Evolutionary conservation across 2,888 invertebrate species (phyloP), one percentile per base, ranked within the genome.

Genomic region (Drosophila eohydei): DNA sequence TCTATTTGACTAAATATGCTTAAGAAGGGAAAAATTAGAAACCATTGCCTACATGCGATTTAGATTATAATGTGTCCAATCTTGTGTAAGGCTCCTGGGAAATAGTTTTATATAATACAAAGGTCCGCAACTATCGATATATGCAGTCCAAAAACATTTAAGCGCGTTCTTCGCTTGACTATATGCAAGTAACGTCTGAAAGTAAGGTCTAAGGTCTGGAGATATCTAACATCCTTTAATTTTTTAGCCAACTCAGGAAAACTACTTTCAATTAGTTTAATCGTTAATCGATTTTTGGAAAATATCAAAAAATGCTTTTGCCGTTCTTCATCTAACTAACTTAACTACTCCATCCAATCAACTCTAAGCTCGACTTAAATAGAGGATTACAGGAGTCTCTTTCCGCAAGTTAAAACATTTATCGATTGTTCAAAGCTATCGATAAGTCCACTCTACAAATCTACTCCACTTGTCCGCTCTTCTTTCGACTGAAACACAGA

Each of bases 381-480:
- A n/a, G 8, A 4, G 21, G 11, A 16, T 0, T 2, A 30, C 14
- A 9, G 2, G 11, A 6, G n/a, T 30, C 14, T 2, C 12, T 21
- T 34, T 12, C 7, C 6, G 6, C 1, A 8, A n/a, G 34, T 4
- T 51, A 9, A 6, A 38, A 26, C 28, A n/a, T 38, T 38, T 5
- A 52, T 38, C 38, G 38, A 54, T 21, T 38, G 4, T 21, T 9
- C 0, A 4, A 12, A 51, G 8, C 26, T 54, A 55, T 60, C 71
- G 69, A 71, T 60, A 48, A 28, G 3, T 43, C 11, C 14, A 36
- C 9, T 4, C 54, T 14, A n/a, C 28, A 54, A 26, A 4, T 14
- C 12, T 26, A 30, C 21, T 0, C 14, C 34, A 4, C 26, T 41
- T 7, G 46, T 8, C 14, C 34, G 14, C 7, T 46, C 4, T 9